These are phyloP conservation scores for Dichetophora obliterata DNA, from an alignment of 2,888 invertebrate genomes.

Conservation along the genomic window DNA sequence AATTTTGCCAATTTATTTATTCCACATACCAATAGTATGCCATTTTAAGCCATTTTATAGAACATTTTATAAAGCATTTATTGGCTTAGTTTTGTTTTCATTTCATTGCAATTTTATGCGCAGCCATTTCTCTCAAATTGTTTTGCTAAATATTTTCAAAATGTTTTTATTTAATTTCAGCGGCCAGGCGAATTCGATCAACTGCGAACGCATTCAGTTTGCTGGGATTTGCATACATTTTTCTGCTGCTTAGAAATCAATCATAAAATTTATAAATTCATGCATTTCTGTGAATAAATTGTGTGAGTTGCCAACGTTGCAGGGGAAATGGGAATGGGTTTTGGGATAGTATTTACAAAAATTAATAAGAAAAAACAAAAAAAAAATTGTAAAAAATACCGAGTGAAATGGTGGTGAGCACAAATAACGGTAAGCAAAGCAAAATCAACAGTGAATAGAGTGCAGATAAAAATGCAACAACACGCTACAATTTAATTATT, in stretches of 20 bases:
- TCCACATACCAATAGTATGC: too few relatives aligned
- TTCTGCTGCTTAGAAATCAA: constrained; percentile 49
- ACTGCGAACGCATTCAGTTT: constrained; percentile 42
- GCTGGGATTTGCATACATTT: constrained; percentile 46
- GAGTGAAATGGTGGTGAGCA: background rate
- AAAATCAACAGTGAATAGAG: too few relatives aligned
- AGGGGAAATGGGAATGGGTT: background rate
- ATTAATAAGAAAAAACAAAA: background rate
- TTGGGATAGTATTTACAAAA: background rate
- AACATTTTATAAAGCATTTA: too few relatives aligned
- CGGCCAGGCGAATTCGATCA: constrained; percentile 38
- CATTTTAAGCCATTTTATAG: too few relatives aligned
- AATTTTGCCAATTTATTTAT: too few relatives aligned
- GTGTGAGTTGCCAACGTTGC: background rate
- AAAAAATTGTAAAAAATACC: background rate
- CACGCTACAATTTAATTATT: too few relatives aligned
- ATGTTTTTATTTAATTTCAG: constrained; percentile 41
- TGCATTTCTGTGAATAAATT: background rate
- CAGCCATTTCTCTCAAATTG: too few relatives aligned
- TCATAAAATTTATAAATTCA: constrained; percentile 47
- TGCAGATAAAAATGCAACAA: too few relatives aligned
- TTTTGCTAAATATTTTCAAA: background rate
- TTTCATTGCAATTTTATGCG: background rate
- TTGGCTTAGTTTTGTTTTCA: background rate
- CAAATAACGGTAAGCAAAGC: background rate